Percentiles rank a stretch among this genome's conserved stretches.
phyloP scores from a whole-genome alignment of 1,140 invertebrate genomes.

The Solen grandis region DNA sequence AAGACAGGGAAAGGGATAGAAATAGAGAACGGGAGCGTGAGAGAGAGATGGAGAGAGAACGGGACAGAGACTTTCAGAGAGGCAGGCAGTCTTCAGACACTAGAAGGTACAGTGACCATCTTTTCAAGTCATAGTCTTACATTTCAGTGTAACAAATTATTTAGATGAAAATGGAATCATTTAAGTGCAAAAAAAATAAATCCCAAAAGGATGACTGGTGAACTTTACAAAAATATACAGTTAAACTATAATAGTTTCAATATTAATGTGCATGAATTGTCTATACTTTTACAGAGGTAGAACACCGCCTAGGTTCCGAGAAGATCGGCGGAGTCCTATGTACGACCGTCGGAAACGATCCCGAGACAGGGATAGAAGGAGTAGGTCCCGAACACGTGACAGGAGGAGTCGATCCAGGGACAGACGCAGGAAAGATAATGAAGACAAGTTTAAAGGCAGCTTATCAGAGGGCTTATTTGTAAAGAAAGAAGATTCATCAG shows the following conservation, averaged over 20 bases:
- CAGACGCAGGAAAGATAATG: conserved; percentile 59
- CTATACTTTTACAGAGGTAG: conserved; percentile 20
- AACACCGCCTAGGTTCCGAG: conserved; percentile 12
- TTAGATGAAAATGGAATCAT: not conserved
- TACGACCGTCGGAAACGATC: conserved; percentile 43
- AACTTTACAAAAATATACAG: too few relatives aligned
- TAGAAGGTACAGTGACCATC: conserved; percentile 12
- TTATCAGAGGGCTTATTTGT: conserved; percentile 88
- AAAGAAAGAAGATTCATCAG: conserved; percentile 81
- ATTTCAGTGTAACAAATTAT: not conserved
- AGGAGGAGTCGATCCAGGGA: conserved; percentile 74
- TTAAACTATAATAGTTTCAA: too few relatives aligned
- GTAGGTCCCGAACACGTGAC: conserved; percentile 63
- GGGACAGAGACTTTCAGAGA: conserved; percentile 27
- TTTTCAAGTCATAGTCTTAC: too few relatives aligned
- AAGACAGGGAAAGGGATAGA: conserved; percentile 47
- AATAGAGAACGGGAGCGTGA: conserved; percentile 1
- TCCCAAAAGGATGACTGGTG: too few relatives aligned
- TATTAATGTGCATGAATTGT: not conserved
- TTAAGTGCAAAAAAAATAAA: too few relatives aligned
- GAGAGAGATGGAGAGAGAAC: not conserved
- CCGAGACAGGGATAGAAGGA: conserved; percentile 41
- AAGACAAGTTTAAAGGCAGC: conserved; percentile 89
- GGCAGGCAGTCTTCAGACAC: not conserved
- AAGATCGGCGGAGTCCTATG: not conserved